A percentile compares a stretch with the other conserved stretches of the same genome.
Evolutionary conservation across 1,140 invertebrate species (phyloP).

Genomic region (Scaptomyza montana): DNA sequence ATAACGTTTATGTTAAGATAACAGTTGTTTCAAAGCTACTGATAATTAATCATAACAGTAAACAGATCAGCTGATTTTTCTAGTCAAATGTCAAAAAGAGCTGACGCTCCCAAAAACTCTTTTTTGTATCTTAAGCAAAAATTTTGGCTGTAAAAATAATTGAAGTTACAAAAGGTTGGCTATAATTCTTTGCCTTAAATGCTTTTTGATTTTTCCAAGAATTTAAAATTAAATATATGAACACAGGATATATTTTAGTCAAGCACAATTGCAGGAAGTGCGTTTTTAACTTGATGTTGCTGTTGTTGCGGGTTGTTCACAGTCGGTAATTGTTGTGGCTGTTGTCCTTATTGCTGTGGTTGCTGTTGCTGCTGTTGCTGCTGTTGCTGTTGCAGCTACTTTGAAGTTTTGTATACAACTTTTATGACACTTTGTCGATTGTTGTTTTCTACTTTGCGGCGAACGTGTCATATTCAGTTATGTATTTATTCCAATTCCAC

Average conservation of each 20-base stretch:
- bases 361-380: constrained; percentile 11
- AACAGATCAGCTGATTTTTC: too few species aligned
- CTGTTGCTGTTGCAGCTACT: constrained; percentile 65
- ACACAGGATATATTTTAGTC: background rate
- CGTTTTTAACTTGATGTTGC: constrained; percentile 7
- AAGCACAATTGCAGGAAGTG: background rate
- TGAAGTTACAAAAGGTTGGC: too few species aligned
- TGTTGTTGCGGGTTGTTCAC: constrained; percentile 35
- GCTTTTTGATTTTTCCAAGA: too few species aligned
- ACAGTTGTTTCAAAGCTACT: too few species aligned
- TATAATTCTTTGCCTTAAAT: too few species aligned
- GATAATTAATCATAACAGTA: too few species aligned
- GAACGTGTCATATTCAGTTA: constrained; percentile 81
- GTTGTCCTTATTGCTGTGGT: background rate
- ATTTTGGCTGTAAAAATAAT: too few species aligned
- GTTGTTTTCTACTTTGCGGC: constrained; percentile 74
- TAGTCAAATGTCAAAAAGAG: too few species aligned
- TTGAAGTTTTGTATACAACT: constrained; percentile 80
- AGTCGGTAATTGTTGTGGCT: constrained; percentile 56
- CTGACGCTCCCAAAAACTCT: too few species aligned
- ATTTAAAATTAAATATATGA: too few species aligned
- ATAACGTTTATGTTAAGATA: too few species aligned
- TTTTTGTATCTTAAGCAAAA: too few species aligned
- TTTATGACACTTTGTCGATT: constrained; percentile 81
- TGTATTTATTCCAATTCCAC: constrained; percentile 75